Percentiles rank a stretch among this genome's conserved stretches.
Evolutionary conservation across 2,888 invertebrate genomes (phyloP).

Genomic region (Thymelicus lineola): DNA sequence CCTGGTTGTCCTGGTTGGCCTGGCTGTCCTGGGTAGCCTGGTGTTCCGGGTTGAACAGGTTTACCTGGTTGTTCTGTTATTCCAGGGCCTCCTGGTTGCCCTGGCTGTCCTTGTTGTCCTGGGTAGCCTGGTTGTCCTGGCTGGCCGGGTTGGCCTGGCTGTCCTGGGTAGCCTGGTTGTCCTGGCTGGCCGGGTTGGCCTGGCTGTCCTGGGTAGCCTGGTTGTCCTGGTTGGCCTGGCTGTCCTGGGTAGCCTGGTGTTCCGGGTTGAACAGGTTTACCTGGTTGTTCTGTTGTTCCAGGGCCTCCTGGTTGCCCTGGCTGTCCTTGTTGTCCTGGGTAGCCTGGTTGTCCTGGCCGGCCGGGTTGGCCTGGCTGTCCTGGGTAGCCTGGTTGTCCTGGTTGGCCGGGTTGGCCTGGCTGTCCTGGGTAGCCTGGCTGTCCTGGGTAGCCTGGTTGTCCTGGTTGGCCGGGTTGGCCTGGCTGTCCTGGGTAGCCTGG

Average conservation of each 20-base stretch:
- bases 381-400: background rate
- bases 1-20: slow-evolving; percentile 41
- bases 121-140: slow-evolving; percentile 51
- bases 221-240: slow-evolving; percentile 57
- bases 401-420: no score
- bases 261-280: slow-evolving; percentile 58
- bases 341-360: background rate
- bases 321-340: slow-evolving; percentile 30
- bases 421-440: background rate
- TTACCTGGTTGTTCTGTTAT: slow-evolving; percentile 42
- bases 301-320: slow-evolving; percentile 51
- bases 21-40: slow-evolving; percentile 38
- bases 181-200: slow-evolving; percentile 51
- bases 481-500: slow-evolving; percentile 40
- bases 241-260: slow-evolving; percentile 35
- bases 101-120: slow-evolving; percentile 57
- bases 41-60: slow-evolving; percentile 41
- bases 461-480: slow-evolving; percentile 37
- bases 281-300: no score
- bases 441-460: slow-evolving; percentile 36
- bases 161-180: slow-evolving; percentile 31
- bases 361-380: background rate
- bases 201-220: slow-evolving; percentile 48
- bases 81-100: slow-evolving; percentile 42
- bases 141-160: slow-evolving; percentile 38